Conservation (phyloP, 2,113 vertebrate species). For the Labeo rohita region DNA sequence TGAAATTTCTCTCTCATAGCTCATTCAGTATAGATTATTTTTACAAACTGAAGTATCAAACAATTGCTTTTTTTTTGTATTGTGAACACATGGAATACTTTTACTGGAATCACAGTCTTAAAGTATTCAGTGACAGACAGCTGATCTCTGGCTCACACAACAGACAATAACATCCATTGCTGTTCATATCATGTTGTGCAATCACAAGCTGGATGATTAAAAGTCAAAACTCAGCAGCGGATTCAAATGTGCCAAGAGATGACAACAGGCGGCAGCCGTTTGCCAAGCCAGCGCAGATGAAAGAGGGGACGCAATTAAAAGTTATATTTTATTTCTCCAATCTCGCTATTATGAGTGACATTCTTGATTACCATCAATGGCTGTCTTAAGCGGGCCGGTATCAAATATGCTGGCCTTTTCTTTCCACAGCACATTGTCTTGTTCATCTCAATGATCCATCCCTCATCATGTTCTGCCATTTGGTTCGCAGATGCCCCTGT, state of each 20-base stretch:
- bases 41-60: slow-evolving; percentile 29
- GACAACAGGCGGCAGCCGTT: slow-evolving; percentile 33
- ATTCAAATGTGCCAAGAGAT: slow-evolving; percentile 43
- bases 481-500: slow-evolving; percentile 58
- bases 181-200: slow-evolving; percentile 40
- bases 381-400: slow-evolving; percentile 10
- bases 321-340: slow-evolving; percentile 37
- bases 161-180: slow-evolving; percentile 33
- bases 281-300: slow-evolving; percentile 48
- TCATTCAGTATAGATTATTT: slow-evolving; percentile 23
- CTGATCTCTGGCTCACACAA: slow-evolving; percentile 36
- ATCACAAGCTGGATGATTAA: slow-evolving; percentile 46
- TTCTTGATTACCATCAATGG: slow-evolving; percentile 47
- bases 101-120: slow-evolving; percentile 17
- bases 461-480: slow-evolving; percentile 54
- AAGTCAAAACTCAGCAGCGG: slow-evolving; percentile 14
- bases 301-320: slow-evolving; percentile 49
- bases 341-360: slow-evolving; percentile 48
- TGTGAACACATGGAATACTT: slow-evolving; percentile 46
- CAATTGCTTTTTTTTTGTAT: slow-evolving; percentile 48
- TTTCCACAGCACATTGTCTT: slow-evolving; percentile 44
- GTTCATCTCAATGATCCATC: slow-evolving; percentile 45
- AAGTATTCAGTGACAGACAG: slow-evolving; percentile 44
- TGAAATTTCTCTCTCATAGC: not conserved
- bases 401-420: slow-evolving; percentile 22